Evolutionary conservation across 2,113 vertebrate genomes (phyloP).

Genomic region (Nannobrachium achirus): DNA sequence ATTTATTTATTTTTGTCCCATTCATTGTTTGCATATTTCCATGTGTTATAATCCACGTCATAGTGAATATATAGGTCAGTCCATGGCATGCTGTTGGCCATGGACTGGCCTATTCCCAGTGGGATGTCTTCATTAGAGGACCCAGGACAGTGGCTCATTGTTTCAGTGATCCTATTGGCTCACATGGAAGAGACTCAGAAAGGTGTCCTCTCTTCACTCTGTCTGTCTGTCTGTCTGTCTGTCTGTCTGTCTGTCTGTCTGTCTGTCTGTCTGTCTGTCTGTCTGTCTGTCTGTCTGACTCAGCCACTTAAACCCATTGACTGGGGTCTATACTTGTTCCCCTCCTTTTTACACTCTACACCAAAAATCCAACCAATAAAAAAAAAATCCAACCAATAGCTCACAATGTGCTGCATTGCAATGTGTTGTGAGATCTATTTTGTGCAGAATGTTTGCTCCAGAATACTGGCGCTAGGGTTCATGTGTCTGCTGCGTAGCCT

Average conservation of each 20-base stretch:
- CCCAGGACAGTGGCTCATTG: slow-evolving; percentile 53
- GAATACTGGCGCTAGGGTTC: no score
- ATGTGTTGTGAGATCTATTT: no score
- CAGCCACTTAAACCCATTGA: no score
- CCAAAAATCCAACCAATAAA: no score
- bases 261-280: background rate
- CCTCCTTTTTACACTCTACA: no score
- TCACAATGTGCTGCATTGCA: no score
- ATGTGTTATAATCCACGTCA: slow-evolving; percentile 6
- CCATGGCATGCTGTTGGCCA: background rate
- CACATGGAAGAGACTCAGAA: background rate
- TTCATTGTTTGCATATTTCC: slow-evolving; percentile 17
- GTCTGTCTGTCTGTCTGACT: background rate
- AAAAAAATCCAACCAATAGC: no score
- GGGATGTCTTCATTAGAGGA: slow-evolving; percentile 39
- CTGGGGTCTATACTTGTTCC: no score
- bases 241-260: background rate
- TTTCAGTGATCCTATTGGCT: slow-evolving; percentile 39
- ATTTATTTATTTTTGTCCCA: background rate
- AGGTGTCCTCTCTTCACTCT: slow-evolving; percentile 9
- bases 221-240: background rate
- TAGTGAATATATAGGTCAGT: slow-evolving; percentile 41
- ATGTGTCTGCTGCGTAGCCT: no score
- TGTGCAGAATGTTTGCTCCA: no score
- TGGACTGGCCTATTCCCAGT: slow-evolving; percentile 24